Percentiles rank a stretch among this genome's conserved stretches.
These are phyloP conservation scores for Epinotia nisella DNA, from an alignment of 2,888 invertebrate species.

Conservation along the genomic window DNA sequence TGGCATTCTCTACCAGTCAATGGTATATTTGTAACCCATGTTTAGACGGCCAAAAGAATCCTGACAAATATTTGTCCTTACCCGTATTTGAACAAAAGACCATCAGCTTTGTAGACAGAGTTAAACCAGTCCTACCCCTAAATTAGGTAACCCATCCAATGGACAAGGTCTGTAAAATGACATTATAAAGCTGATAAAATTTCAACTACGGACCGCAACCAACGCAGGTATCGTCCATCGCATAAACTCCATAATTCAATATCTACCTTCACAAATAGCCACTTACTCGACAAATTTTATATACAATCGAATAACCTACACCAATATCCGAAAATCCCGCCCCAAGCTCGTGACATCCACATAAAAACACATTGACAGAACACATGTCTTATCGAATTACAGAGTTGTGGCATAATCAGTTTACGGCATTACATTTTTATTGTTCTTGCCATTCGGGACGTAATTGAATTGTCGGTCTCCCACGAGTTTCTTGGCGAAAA, in stretches of 20 bases:
- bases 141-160: too few species aligned
- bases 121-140: too few species aligned
- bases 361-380: constrained; percentile 38
- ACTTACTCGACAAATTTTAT: constrained; percentile 18
- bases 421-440: constrained; percentile 57
- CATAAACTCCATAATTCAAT: background rate
- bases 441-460: constrained; percentile 48
- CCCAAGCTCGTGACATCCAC: background rate
- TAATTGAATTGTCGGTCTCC: constrained; percentile 37
- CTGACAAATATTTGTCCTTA: too few species aligned
- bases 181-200: too few species aligned
- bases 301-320: constrained; percentile 10
- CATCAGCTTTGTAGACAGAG: too few species aligned
- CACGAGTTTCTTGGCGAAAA: constrained; percentile 1
- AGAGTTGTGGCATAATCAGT: constrained; percentile 55
- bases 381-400: constrained; percentile 54
- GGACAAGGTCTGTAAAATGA: too few species aligned
- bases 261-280: constrained; percentile 2
- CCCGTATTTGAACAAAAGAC: too few species aligned
- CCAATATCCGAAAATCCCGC: constrained; percentile 11
- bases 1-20: too few species aligned
- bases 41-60: too few species aligned
- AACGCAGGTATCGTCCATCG: background rate
- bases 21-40: too few species aligned
- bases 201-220: background rate